Evolutionary conservation across 2,113 vertebrate species (phyloP), one percentile per base, ranked within the genome.

Genomic region (Burhinus bistriatus): DNA sequence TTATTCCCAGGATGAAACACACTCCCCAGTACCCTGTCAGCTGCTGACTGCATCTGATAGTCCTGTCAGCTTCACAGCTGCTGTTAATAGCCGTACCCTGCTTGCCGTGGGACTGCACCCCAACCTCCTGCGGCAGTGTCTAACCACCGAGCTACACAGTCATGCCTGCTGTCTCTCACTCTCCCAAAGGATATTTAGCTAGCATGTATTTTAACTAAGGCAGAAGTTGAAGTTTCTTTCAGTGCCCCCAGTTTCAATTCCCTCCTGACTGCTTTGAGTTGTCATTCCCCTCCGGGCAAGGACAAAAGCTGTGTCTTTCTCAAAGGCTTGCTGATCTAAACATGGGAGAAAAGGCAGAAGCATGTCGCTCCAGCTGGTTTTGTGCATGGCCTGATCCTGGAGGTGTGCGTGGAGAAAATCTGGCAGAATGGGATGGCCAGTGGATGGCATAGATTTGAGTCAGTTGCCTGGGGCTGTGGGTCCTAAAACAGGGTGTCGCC

Each of bases 1-100:
- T 89, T 95, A 72, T 95, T 96, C 73, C 73, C 89, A 90, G 70
- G 44, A 52, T 76, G 47, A 84, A 95, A 90, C 91, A 65, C 83
- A 78, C 76, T 94, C 61, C 61, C 61, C 70, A 79, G 57, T 44
- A 52, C 87, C 47, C 89, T 91, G 78, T 93, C 84, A 91, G 77
- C 73, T 96, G 84, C 77, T 95, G 86, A 61, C 83, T 47, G 44
- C 21, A 13, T 82, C 70, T 0, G 14, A 91, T 75, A 96, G 77
- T 76, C 44, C 81, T 69, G 81, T 93, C 93, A 91, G 87, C 84
- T 85, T 86, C 89, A 52, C 75, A 93, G 84, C 89, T 95, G 87
- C 91, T 87, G 47, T 84, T 94, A 91, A 91, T 59, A 95, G 77
- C 62, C 61, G 9, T 84, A 5, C 47, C 47, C 87, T 82, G 34